Base-by-base conservation (phyloP, 2,888 invertebrate genomes). In the Drosophila paracracens region DNA sequence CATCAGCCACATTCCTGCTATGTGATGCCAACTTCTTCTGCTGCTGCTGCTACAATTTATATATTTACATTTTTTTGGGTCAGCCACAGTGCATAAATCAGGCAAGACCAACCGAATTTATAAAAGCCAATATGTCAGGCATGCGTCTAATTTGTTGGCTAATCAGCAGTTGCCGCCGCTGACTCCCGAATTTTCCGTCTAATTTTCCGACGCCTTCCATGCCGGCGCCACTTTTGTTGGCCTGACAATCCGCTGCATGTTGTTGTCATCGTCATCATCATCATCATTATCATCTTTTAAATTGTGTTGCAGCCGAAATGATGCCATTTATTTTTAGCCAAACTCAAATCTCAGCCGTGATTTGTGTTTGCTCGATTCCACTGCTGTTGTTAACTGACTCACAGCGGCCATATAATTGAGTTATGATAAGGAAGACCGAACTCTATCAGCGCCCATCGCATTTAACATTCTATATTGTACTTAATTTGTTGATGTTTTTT, bases 61-160 rank as follows among this genome's bases (percentile, higher is more conserved):
- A 73, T 74, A 76, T 76, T 79, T 69, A 68, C 36, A 67, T 59
- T 53, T 73, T 83, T 85, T 85, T 85, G 84, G 85, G 84, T 88
- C 85, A 85, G 73, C 66, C 75, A 65, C 84, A 82, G 56, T 89
- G 87, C 75, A 89, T 85, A 85, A 89, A 89, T 89, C 87, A 89
- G 81, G 40, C 69, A 48, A 64, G 53, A 70, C 29, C 63, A 81
- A 65, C 57, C 70, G 61, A 63, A 79, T 81, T 81, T 71, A 85
- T 83, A 72, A 81, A 69, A 77, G 76, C 84, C 76, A 87, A 86
- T 89, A 89, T 88, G 88, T 87, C 88, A 88, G 83, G 65, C 70
- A 74, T 66, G 64, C 80, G 64, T 83, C 90, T 87, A 89, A 89
- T 87, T 87, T 87, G 87, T 87, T 86, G 86, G 88, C 89, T 89